Evolutionary conservation across 2,797 vertebrate genomes (phyloP), one percentile per base, ranked within the genome.

Genomic region (Iguana delicatissima): DNA sequence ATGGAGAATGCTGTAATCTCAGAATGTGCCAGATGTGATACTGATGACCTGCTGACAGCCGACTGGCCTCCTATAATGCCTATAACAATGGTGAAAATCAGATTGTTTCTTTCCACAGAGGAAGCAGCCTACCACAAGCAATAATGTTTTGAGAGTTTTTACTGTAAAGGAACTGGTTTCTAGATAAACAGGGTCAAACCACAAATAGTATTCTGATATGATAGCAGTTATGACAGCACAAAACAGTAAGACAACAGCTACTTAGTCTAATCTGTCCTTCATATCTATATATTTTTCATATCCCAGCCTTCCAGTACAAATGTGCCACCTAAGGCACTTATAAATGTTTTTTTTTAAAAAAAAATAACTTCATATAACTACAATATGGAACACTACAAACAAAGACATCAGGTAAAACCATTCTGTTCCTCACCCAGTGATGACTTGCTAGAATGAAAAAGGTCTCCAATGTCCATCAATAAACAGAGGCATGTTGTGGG

Each of bases 181-280:
- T 91, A 2, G 42, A 1, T 89, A 93, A 94, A 91, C 90, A 80
- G 24, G 90, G 88, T 29, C 81, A 90, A 89, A 89, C 90, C 94
- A 93, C 91, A 94, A 22, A 76, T 16, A 29, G 84, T 94, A 67
- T 92, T 91, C 88, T 88, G 86, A 94, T 84, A 92, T 73, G 64
- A 59, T 85, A 93, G 85, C 90, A 88, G 73, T 82, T 77, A 50
- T 74, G 80, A 90, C 95, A 95, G 87, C 32, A 91, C 46, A 89
- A 91, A 90, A 73, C 46, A 42, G 80, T 86, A 91, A 64, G 91
- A 84, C 79, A 0, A 92, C 91, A 93, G 92, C 95, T 73, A 87
- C 95, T 97, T 97, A 46, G 42, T 46, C 42, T 46, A 46, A 46
- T 96, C 97, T 97, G 20, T 97, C 96, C 95, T 97, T 91, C 97